Base-by-base conservation (phyloP, 2,113 vertebrate species). In the Cercocebus atys region DNA sequence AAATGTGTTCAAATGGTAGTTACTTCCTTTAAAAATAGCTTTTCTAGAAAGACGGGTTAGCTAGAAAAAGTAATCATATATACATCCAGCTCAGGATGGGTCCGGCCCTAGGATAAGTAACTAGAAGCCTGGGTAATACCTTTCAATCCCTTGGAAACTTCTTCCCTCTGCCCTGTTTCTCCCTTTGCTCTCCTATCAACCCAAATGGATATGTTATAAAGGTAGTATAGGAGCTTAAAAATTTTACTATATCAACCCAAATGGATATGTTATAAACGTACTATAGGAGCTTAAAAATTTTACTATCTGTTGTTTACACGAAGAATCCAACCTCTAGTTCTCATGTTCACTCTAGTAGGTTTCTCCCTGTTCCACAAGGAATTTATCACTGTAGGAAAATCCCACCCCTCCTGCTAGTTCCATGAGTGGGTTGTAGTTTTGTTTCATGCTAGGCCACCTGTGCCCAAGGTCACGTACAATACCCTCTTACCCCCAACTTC, bases 1-100 rank as follows among this genome's bases (percentile, higher is more conserved):
- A 73, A 95, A 81, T 72, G 10, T 82, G 55, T 84, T 64, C 40
- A 92, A 88, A 78, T 72, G 72, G 50, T 43, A 61, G 43, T 45
- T 87, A 68, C 50, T 76, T 76, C n/a, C 32, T 90, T 85, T 85
- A 82, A 90, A 83, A 94, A 40, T 16, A 66, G 50, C 55, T 93
- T 83, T 88, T 83, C 59, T 95, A 52, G 84, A 61, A 70, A 16
- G 14, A 27, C 4, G n/a, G 8, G 50, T 23, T 59, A 86, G 35
- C 57, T 68, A 47, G 45, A 47, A 47, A 84, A 64, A 64, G 61
- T 64, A 30, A 64, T 64, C 61, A 64, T 30, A 64, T 14, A 64
- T 14, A 64, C 12, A 64, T 87, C 43, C 88, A 88, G 66, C 18
- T 66, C 32, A 18, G 12, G 57, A n/a, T 59, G 80, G 75, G 66